These are phyloP conservation scores for Silvanus unidentatus DNA, from an alignment of 2,888 invertebrate genomes.

Conservation along the genomic window DNA sequence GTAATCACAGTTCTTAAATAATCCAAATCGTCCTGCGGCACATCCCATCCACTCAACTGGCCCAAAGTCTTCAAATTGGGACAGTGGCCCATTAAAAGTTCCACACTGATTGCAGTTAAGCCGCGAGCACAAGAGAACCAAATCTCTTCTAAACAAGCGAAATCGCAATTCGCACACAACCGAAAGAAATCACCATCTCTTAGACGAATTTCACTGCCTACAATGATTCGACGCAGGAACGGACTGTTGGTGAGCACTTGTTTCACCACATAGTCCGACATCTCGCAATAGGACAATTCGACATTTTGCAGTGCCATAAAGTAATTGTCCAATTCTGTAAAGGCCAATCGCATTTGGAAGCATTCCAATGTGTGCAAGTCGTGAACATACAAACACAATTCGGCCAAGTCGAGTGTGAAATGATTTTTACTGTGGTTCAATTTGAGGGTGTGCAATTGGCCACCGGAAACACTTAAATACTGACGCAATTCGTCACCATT, in stretches of 20 bases:
- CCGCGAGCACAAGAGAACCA: constrained; percentile 66
- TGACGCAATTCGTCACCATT: constrained; percentile 50
- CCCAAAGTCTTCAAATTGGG: constrained; percentile 59
- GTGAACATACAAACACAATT: constrained; percentile 39
- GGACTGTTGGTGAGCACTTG: constrained; percentile 57
- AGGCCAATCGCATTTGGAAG: constrained; percentile 59
- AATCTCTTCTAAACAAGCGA: constrained; percentile 58
- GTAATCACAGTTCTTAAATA: constrained; percentile 59
- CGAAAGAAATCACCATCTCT: constrained; percentile 64
- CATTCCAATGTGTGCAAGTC: constrained; percentile 59
- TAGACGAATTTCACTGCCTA: constrained; percentile 60
- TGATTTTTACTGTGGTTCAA: constrained; percentile 35
- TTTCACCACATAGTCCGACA: constrained; percentile 53
- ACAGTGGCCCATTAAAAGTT: constrained; percentile 62
- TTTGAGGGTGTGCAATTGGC: constrained; percentile 33
- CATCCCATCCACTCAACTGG: constrained; percentile 62
- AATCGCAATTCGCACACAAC: constrained; percentile 59
- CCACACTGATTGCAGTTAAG: constrained; percentile 57
- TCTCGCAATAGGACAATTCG: constrained; percentile 61
- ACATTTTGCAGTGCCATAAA: constrained; percentile 58
- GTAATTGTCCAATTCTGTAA: constrained; percentile 52
- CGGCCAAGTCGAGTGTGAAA: constrained; percentile 33
- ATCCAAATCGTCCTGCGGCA: constrained; percentile 62
- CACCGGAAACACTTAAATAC: constrained; percentile 49
- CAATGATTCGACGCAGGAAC: constrained; percentile 55